Conservation (phyloP, 2,888 invertebrate genomes). For the Sisyra nigra region DNA sequence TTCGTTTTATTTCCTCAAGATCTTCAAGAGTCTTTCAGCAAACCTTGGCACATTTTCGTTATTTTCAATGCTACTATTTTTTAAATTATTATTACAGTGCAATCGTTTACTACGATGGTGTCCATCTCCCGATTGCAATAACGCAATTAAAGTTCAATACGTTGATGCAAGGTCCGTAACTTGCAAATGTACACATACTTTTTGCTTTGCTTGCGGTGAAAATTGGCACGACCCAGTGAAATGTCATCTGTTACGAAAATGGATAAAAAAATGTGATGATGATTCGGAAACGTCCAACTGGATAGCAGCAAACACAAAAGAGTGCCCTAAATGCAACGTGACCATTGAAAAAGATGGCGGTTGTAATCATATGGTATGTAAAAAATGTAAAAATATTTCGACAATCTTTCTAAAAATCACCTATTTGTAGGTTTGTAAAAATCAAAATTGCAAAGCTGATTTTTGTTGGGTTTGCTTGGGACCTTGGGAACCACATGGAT, state of each 20-base stretch:
- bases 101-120: constrained; percentile 95
- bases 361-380: constrained; percentile 86
- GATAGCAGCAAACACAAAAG: constrained; percentile 99
- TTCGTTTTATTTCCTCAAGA: background rate
- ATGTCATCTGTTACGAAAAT: constrained; percentile 80
- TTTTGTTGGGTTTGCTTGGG: constrained; percentile 99
- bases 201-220: constrained; percentile 93
- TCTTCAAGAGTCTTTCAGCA: background rate
- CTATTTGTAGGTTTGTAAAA: constrained; percentile 64
- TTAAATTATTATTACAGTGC: constrained; percentile 45
- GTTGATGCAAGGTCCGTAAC: constrained; percentile 83
- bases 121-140: constrained; percentile 93
- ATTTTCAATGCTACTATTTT: no score
- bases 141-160: constrained; percentile 83
- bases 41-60: no score
- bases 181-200: constrained; percentile 83
- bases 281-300: constrained; percentile 98
- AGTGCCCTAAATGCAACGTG: constrained; percentile 95
- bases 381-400: background rate
- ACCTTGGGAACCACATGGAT: constrained; percentile 97
- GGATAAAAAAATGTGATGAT: constrained; percentile 99
- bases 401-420: no score
- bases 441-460: constrained; percentile 92
- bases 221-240: constrained; percentile 98
- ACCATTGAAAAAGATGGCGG: constrained; percentile 96